phyloP scores from a whole-genome alignment of 2,797 vertebrate species.

The Acanthopagrus latus region DNA sequence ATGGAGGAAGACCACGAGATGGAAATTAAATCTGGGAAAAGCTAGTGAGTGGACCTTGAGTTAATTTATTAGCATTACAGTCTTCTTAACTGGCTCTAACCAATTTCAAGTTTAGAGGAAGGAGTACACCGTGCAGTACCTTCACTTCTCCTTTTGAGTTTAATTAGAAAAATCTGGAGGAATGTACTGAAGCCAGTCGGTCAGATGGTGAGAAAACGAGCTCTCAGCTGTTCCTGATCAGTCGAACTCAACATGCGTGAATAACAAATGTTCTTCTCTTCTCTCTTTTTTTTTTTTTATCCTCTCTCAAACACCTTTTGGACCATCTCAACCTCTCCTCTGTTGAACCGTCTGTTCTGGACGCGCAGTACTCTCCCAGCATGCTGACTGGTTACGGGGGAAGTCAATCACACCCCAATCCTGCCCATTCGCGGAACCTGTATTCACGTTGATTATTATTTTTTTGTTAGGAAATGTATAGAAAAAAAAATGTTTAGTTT shows the following conservation, averaged over 20 bases:
- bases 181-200: background rate
- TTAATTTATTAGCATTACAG: background rate
- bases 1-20: conserved; percentile 11
- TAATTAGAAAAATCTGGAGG: background rate
- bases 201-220: conserved; percentile 39
- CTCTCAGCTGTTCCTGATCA: background rate
- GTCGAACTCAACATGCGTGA: conserved; percentile 33
- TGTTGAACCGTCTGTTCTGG: conserved; percentile 49
- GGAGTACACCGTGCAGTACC: background rate
- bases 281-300: conserved; percentile 48
- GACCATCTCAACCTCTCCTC: conserved; percentile 54
- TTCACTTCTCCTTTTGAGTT: background rate
- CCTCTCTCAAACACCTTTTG: conserved; percentile 47
- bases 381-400: conserved; percentile 90
- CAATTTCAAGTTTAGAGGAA: background rate
- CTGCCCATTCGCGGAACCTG: conserved; percentile 86
- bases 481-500: conserved; percentile 85
- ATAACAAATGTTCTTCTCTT: conserved; percentile 56
- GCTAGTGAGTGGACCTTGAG: background rate
- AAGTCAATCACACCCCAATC: conserved; percentile 88
- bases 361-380: conserved; percentile 89
- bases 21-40: conserved; percentile 4
- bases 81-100: background rate
- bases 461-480: conserved; percentile 85
- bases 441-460: conserved; percentile 86